phyloP scores from a whole-genome alignment of 2,113 vertebrate species.

The Podarcis muralis region DNA sequence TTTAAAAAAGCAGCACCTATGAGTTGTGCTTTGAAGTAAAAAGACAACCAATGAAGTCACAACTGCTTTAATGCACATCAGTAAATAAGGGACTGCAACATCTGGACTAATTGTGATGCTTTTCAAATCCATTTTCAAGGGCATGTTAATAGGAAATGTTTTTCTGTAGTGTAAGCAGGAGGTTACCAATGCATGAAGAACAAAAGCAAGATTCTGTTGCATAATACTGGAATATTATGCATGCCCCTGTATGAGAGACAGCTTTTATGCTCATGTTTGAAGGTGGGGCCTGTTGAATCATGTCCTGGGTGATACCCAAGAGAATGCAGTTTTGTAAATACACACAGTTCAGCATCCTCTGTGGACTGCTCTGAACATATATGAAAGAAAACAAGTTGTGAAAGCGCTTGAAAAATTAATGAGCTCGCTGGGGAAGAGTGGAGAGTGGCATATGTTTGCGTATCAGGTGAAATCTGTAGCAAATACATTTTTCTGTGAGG shows the following conservation, averaged over 20 bases:
- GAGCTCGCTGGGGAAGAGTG: constrained; percentile 45
- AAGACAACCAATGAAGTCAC: neutral
- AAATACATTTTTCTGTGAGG: neutral
- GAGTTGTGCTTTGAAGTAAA: neutral
- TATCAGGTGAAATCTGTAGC: neutral
- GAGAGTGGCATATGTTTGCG: neutral
- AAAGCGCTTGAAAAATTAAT: constrained; percentile 41
- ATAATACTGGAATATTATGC: neutral
- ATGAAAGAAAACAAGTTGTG: constrained; percentile 29
- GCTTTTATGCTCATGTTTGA: neutral
- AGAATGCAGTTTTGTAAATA: neutral
- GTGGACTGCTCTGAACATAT: neutral
- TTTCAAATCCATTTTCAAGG: neutral
- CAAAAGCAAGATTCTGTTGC: neutral
- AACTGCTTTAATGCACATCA: neutral
- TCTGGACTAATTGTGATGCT: neutral
- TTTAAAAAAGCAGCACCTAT: neutral
- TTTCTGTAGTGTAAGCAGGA: neutral
- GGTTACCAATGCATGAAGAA: neutral
- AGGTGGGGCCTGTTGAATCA: neutral
- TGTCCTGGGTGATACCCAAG: neutral
- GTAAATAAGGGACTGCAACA: too few species aligned
- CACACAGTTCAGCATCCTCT: neutral
- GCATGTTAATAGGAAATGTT: neutral
- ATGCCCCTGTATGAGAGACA: constrained; percentile 26